Conservation (phyloP, 2,113 vertebrate species). For the Spilogale gracilis region DNA sequence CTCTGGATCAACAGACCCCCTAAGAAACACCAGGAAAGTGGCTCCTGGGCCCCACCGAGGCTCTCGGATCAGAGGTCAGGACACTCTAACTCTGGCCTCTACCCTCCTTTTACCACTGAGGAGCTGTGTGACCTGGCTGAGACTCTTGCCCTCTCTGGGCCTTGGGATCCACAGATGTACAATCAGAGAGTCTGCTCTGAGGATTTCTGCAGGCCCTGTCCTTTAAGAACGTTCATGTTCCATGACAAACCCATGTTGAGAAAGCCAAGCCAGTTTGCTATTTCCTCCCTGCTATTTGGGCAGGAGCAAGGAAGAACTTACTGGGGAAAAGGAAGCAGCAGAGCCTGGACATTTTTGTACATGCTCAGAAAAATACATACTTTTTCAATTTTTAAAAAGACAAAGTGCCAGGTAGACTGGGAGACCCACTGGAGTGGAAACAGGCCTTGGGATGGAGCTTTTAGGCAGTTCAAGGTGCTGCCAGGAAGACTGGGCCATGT, state of each 20-base stretch:
- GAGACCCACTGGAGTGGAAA: not conserved
- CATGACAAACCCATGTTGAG: not conserved
- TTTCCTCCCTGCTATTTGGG: slow-evolving; percentile 39
- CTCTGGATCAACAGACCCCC: not conserved
- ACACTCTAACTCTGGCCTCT: not conserved
- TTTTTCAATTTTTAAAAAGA: not conserved
- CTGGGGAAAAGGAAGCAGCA: not conserved
- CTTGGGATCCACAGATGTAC: not conserved
- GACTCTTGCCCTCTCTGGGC: not conserved
- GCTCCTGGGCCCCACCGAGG: not conserved
- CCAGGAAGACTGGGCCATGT: not conserved
- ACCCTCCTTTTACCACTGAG: not conserved
- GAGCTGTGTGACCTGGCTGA: slow-evolving; percentile 26
- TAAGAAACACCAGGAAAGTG: not conserved
- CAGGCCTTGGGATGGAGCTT: not conserved
- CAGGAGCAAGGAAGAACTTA: not conserved
- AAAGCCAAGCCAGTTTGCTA: not conserved
- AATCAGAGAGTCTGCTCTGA: not conserved
- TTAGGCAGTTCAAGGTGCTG: not conserved
- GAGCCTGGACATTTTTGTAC: not conserved
- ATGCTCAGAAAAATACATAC: not conserved
- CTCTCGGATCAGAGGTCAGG: not conserved
- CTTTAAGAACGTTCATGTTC: not conserved
- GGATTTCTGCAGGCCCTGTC: not conserved
- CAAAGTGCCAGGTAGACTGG: not conserved